Evolutionary conservation across 2,113 vertebrate species (phyloP).

Genomic region (Trachemys scripta): DNA sequence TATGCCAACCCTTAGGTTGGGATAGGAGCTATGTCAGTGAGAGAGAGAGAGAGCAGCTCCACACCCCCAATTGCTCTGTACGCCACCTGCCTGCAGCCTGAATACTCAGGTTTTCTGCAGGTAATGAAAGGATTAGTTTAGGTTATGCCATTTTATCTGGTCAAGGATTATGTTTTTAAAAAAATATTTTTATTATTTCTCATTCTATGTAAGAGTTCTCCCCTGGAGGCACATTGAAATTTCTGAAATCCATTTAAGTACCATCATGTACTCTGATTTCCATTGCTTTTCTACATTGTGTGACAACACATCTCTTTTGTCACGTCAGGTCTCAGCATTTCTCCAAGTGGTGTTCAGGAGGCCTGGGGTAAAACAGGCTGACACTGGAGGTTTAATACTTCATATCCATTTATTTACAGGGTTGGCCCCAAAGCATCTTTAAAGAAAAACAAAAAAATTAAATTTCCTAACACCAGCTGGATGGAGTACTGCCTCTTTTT

Average conservation of each 20-base stretch:
- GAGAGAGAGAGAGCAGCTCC: background rate
- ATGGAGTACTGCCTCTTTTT: background rate
- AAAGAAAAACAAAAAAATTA: background rate
- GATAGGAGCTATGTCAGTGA: accelerated
- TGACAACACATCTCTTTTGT: background rate
- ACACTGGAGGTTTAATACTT: background rate
- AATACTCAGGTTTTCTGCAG: background rate
- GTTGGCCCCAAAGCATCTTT: background rate
- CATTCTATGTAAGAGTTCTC: accelerated
- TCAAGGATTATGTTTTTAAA: background rate
- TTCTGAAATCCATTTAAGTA: background rate
- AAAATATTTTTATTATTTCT: background rate
- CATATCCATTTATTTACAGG: background rate
- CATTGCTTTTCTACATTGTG: background rate
- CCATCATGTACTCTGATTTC: accelerated
- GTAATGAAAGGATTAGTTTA: accelerated
- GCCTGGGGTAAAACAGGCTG: background rate
- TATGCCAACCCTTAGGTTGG: accelerated
- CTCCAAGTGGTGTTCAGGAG: background rate
- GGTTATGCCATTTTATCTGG: background rate
- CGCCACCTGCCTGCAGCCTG: background rate
- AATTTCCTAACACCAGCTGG: background rate
- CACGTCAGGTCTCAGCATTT: background rate
- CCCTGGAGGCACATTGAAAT: background rate
- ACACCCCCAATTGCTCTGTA: background rate